Percentiles rank a stretch among this genome's conserved stretches.
phyloP scores from a whole-genome alignment of 1,140 invertebrate species.

The Drosophila obscura region DNA sequence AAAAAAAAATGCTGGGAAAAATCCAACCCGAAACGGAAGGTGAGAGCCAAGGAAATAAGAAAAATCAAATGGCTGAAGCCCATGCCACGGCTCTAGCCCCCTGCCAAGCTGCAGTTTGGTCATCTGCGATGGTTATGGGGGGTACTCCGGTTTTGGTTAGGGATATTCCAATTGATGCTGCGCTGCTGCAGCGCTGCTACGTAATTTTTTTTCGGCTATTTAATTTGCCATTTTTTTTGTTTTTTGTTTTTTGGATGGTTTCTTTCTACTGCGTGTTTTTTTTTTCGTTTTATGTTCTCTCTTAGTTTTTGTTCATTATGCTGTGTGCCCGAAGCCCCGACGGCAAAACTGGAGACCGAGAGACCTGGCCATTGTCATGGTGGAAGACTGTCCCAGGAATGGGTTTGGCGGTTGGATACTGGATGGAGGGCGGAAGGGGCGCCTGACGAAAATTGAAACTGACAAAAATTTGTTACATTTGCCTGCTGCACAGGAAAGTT shows the following conservation, averaged over 20 bases:
- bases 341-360: constrained; percentile 67
- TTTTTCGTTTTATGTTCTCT: constrained; percentile 40
- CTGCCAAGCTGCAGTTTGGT: constrained; percentile 3
- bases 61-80: constrained; percentile 69
- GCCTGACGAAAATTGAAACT: constrained; percentile 78
- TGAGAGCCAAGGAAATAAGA: constrained; percentile 70
- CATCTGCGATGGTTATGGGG: constrained; percentile 23
- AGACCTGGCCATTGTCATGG: constrained; percentile 73
- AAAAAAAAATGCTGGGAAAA: constrained; percentile 29
- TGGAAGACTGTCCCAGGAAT: constrained; percentile 11
- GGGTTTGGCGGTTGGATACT: background rate
- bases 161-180: constrained; percentile 43
- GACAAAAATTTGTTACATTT: constrained; percentile 82
- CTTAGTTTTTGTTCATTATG: constrained; percentile 77
- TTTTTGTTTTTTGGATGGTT: constrained; percentile 26
- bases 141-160: constrained; percentile 34
- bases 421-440: constrained; percentile 27
- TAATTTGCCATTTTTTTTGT: constrained; percentile 76
- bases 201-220: constrained; percentile 75
- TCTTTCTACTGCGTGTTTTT: constrained; percentile 12
- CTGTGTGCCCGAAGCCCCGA: constrained; percentile 66
- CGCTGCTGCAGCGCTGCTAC: constrained; percentile 43
- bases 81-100: constrained; percentile 2
- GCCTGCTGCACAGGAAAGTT: constrained; percentile 72
- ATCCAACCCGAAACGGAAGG: constrained; percentile 59